phyloP scores from a whole-genome alignment of 2,113 vertebrate genomes.

The Martes martes region DNA sequence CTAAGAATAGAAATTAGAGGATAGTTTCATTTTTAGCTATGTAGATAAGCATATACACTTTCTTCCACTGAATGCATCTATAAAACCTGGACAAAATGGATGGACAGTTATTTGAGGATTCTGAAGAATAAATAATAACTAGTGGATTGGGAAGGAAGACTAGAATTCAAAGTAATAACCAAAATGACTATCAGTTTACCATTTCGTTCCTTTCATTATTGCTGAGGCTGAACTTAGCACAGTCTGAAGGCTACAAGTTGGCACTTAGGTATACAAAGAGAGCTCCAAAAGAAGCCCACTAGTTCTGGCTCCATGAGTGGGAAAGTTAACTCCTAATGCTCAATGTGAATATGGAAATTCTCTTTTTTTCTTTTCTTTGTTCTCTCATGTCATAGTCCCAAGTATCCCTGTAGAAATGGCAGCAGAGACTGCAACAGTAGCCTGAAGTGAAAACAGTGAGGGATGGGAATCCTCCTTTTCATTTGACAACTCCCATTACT shows the following conservation, averaged over 20 bases:
- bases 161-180: background rate
- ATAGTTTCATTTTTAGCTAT: background rate
- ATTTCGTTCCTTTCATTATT: background rate
- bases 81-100: slow-evolving; percentile 23
- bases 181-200: background rate
- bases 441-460: background rate
- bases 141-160: background rate
- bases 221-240: background rate
- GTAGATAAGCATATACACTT: background rate
- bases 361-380: background rate
- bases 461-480: background rate
- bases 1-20: background rate
- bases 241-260: background rate
- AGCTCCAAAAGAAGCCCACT: background rate
- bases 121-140: background rate
- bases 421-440: background rate
- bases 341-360: background rate
- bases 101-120: background rate
- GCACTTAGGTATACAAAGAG: background rate
- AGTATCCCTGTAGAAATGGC: background rate
- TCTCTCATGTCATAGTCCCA: background rate
- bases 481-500: background rate
- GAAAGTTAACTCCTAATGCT: background rate
- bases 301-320: background rate
- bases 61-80: background rate